Evolutionary conservation across 1,140 invertebrate genomes (phyloP).

Genomic region (Lasioglossum albipes): DNA sequence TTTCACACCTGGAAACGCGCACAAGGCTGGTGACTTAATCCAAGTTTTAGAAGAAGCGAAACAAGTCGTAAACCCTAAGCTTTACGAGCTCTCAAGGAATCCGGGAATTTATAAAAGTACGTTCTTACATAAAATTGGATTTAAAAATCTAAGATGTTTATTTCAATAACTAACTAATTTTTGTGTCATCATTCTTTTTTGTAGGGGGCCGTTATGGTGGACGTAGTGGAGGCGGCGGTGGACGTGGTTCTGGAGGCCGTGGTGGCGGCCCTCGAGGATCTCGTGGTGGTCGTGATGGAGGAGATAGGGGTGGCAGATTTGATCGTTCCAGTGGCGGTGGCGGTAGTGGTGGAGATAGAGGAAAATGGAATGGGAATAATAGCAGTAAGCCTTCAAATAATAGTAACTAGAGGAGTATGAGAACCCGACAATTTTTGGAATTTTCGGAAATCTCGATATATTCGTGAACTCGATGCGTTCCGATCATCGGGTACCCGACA

Average conservation of each 20-base stretch:
- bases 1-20: slow-evolving; percentile 89
- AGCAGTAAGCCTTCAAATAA: slow-evolving; percentile 55
- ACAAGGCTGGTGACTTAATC: slow-evolving; percentile 86
- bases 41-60: slow-evolving; percentile 86
- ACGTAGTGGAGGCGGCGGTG: slow-evolving; percentile 61
- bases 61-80: slow-evolving; percentile 83
- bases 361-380: slow-evolving; percentile 70
- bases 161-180: neutral
- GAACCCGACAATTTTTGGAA: neutral
- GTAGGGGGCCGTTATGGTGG: slow-evolving; percentile 66
- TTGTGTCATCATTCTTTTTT: neutral
- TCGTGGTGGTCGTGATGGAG: slow-evolving; percentile 67
- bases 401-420: no score
- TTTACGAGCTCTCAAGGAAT: slow-evolving; percentile 78
- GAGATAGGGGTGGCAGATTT: slow-evolving; percentile 70
- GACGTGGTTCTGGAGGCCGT: slow-evolving; percentile 64
- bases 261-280: slow-evolving; percentile 63
- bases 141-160: neutral
- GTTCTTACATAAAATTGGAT: slow-evolving; percentile 1
- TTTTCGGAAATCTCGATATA: neutral
- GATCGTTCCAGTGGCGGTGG: slow-evolving; percentile 65
- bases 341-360: slow-evolving; percentile 64
- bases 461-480: no score
- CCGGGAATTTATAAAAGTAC: slow-evolving; percentile 76
- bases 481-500: no score